A percentile compares a stretch with the other conserved stretches of the same genome.
phyloP scores from a whole-genome alignment of 2,113 vertebrate genomes.

The Pteronura brasiliensis region DNA sequence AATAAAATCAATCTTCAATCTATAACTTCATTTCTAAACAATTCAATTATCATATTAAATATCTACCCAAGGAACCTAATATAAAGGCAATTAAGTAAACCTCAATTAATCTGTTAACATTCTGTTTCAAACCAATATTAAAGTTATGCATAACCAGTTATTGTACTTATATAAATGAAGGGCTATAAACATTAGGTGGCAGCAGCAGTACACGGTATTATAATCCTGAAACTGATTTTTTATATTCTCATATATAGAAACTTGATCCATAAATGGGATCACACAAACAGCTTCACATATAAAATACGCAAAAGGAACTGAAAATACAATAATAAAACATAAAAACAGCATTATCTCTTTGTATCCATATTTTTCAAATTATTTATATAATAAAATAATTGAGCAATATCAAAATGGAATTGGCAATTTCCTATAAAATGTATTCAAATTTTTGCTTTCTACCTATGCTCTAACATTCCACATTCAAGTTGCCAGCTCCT shows the following conservation, averaged over 20 bases:
- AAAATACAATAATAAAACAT: slow-evolving; percentile 8
- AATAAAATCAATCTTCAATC: slow-evolving; percentile 66
- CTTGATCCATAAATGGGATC: slow-evolving; percentile 4
- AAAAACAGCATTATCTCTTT: not conserved
- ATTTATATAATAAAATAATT: not conserved
- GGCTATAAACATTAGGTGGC: slow-evolving; percentile 74
- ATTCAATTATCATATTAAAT: slow-evolving; percentile 63
- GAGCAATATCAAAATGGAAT: not conserved
- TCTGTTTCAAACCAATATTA: slow-evolving; percentile 36
- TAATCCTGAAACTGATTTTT: not conserved
- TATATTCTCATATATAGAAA: not conserved
- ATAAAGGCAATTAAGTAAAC: slow-evolving; percentile 63
- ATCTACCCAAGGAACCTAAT: slow-evolving; percentile 45
- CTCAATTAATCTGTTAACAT: slow-evolving; percentile 60
- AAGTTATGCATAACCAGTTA: slow-evolving; percentile 31
- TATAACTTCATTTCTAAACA: slow-evolving; percentile 48
- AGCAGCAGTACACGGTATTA: slow-evolving; percentile 55
- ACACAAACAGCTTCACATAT: slow-evolving; percentile 37
- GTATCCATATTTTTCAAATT: not conserved
- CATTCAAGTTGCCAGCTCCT: not conserved
- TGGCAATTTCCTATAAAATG: not conserved
- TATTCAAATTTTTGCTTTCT: not conserved
- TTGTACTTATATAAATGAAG: slow-evolving; percentile 38
- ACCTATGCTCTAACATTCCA: not conserved
- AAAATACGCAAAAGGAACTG: slow-evolving; percentile 18